Conservation (phyloP, 2,888 invertebrate species). For the Mellilla xanthometata region DNA sequence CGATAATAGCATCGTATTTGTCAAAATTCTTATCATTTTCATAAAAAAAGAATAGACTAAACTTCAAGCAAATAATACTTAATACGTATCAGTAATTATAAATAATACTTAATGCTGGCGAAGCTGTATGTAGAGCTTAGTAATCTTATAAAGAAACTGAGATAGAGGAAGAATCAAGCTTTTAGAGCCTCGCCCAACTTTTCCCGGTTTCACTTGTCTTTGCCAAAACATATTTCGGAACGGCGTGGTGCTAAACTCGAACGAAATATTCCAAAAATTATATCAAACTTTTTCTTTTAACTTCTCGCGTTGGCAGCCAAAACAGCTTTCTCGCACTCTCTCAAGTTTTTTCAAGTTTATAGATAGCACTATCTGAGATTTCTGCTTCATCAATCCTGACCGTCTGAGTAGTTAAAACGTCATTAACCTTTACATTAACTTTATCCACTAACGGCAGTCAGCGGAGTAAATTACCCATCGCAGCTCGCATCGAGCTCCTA, state of each 20-base stretch:
- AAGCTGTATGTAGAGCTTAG: no score
- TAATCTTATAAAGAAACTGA: no score
- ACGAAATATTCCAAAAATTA: constrained; percentile 32
- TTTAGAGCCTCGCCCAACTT: constrained; percentile 32
- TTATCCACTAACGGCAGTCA: constrained; percentile 32
- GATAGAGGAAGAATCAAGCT: constrained; percentile 25
- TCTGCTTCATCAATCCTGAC: constrained; percentile 29
- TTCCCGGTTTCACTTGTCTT: constrained; percentile 27
- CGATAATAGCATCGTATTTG: constrained; percentile 7
- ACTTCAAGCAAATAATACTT: no score
- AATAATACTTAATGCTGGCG: no score
- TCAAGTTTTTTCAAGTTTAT: constrained; percentile 27
- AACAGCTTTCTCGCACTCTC: constrained; percentile 33
- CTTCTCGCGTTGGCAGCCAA: constrained; percentile 33
- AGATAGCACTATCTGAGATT: constrained; percentile 25
- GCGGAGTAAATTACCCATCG: constrained; percentile 36
- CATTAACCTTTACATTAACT: constrained; percentile 41
- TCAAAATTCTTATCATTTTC: neutral
- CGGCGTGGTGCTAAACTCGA: constrained; percentile 29
- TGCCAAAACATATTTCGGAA: constrained; percentile 37
- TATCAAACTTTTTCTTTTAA: constrained; percentile 32
- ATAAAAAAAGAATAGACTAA: no score
- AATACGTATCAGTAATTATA: no score
- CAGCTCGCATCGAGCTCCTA: constrained; percentile 30
- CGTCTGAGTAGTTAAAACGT: constrained; percentile 34